Evolutionary conservation across 2,113 vertebrate species (phyloP).

Genomic region (Hucho hucho): DNA sequence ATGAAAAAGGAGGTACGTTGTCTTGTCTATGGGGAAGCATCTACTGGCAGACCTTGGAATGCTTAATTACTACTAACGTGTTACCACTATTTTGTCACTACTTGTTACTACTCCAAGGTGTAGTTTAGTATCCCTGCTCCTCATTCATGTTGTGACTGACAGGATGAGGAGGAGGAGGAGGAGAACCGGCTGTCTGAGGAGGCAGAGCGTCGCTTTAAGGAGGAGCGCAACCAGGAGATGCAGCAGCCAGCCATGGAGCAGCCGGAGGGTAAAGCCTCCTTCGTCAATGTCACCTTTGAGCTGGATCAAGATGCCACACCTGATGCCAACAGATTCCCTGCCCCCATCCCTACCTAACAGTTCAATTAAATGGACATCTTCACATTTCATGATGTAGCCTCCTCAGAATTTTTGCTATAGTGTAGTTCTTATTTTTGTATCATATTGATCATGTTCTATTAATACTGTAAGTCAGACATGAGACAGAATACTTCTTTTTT

Average conservation of each 20-base stretch:
- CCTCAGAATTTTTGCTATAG: not conserved
- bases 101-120: not conserved
- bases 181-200: constrained; percentile 89
- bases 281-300: constrained; percentile 71
- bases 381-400: not conserved
- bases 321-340: constrained; percentile 78
- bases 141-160: constrained; percentile 8
- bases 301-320: constrained; percentile 72
- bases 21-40: not conserved
- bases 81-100: not conserved
- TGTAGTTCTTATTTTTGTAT: not conserved
- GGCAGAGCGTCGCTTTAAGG: constrained; percentile 81
- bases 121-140: not conserved
- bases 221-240: constrained; percentile 71
- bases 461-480: too few relatives aligned
- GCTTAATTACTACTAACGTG: not conserved
- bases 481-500: too few relatives aligned
- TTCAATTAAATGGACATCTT: constrained; percentile 1
- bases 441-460: not conserved
- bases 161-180: constrained; percentile 96
- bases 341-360: constrained; percentile 78
- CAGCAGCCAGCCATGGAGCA: constrained; percentile 73
- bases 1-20: constrained; percentile 93
- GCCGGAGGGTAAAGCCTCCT: constrained; percentile 79
- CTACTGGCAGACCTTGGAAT: not conserved